phyloP scores from a whole-genome alignment of 2,113 vertebrate species.

The Chloroceryle aenea region DNA sequence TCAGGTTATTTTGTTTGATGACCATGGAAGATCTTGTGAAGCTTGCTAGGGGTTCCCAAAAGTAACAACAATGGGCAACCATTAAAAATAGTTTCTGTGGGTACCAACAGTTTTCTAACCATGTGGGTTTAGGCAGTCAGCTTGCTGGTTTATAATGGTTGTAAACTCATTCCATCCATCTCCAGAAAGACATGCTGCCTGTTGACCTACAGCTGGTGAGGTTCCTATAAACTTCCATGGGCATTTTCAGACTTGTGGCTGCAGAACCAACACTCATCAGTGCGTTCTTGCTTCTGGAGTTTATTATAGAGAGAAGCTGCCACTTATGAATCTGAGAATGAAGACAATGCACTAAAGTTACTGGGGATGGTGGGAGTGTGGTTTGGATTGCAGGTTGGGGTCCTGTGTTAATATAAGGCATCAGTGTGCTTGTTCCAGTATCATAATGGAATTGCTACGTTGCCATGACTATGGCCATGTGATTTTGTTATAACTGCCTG shows the following conservation, averaged over 20 bases:
- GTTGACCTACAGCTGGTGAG: not conserved
- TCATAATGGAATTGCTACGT: accelerated
- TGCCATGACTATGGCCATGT: not conserved
- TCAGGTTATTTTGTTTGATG: not conserved
- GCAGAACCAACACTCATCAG: not conserved
- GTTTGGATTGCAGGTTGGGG: not conserved
- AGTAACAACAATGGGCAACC: not conserved
- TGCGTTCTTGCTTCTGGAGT: not conserved
- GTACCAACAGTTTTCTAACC: not conserved
- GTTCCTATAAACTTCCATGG: not conserved
- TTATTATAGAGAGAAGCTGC: not conserved
- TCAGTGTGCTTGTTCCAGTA: not conserved
- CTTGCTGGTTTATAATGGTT: not conserved
- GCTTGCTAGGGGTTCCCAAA: not conserved
- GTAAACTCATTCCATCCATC: not conserved
- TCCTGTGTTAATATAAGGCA: not conserved
- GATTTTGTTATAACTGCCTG: not conserved
- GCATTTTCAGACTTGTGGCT: not conserved
- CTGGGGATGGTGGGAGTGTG: not conserved
- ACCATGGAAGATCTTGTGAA: accelerated
- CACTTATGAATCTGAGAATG: not conserved
- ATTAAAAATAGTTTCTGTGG: not conserved
- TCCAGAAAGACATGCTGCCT: not conserved
- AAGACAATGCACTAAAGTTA: accelerated
- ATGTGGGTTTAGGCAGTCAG: not conserved